Base-by-base conservation (phyloP, 2,888 invertebrate species). In the Cryptosula pallasiana region DNA sequence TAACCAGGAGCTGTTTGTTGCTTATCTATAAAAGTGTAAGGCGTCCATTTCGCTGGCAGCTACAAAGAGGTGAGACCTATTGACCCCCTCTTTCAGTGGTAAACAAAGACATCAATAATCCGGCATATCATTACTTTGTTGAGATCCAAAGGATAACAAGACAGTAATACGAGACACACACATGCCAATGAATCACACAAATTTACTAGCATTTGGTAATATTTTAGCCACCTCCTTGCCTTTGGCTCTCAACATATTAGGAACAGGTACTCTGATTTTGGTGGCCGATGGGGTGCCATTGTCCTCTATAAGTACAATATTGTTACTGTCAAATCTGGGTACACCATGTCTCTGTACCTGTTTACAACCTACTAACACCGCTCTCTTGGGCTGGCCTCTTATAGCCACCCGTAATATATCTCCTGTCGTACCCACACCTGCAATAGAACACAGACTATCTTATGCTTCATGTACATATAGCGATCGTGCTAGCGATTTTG, bases 301-400 rank as follows among this genome's bases (percentile, higher is more conserved):
- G 80, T 98, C 95, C 81, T 98, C 96, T 57, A 99, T 91, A 0
- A 99, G 87, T 0, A 99, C 98, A 72, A 98, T 86, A 86, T 99
- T 99, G 83, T 98, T 98, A 80, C 91, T 92, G 84, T 98, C 97
- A 84, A 93, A 95, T 82, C 91, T 91, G 0, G 97, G 96, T 54
- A 94, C 88, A 84, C 91, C 91, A 0, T 90, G 85, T 72, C 88
- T 88, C 83, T 95, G 95, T 71, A 89, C 90, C 81, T 92, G 92
- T 81, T 92, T 93, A 70, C 93, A 86, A 0, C 97, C 97, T 1
- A 94, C 94, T 34, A 95, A 87, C 75, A 95, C 92, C 2, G 91
- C 97, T 82, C 93, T 93, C 82, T 94, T 95, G 89, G 94, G 97
- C 84, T 96, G 91, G 1, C 97, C 97, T 85, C 92, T 93, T 75